Evolutionary conservation across 53 echinoderm and acorn worm species (phyloP).

Genomic region (Patiria pectinifera): DNA sequence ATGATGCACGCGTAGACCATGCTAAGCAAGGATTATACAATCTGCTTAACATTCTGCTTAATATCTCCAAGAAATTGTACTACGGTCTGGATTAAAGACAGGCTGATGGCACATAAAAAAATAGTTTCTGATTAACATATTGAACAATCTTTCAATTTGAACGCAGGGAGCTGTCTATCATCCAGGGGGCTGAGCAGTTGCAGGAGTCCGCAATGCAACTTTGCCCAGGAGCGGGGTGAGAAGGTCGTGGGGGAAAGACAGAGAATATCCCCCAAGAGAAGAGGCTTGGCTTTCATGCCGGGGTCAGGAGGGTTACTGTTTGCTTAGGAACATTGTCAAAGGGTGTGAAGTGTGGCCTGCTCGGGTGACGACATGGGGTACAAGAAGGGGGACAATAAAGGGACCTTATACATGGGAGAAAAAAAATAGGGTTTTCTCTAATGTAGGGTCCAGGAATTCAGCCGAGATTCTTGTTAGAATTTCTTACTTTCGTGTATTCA

Average conservation of each 20-base stretch:
- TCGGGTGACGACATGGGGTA: not conserved
- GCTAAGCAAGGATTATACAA: too few relatives aligned
- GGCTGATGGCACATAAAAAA: not conserved
- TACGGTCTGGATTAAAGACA: not conserved
- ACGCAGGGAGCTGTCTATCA: slow-evolving; percentile 39
- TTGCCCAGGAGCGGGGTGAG: slow-evolving; percentile 41
- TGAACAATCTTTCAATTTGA: slow-evolving; percentile 20
- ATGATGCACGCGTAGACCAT: too few relatives aligned
- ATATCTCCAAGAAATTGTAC: not conserved
- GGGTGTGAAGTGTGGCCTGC: slow-evolving; percentile 47
- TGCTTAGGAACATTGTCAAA: slow-evolving; percentile 17
- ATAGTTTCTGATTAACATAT: slow-evolving; percentile 7
- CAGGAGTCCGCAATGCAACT: not conserved
- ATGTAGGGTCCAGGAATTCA: too few relatives aligned
- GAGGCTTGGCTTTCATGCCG: slow-evolving; percentile 43
- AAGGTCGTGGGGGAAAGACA: slow-evolving; percentile 38
- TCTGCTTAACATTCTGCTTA: not conserved
- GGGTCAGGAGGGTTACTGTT: slow-evolving; percentile 40
- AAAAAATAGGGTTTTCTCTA: too few relatives aligned
- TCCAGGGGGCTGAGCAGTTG: slow-evolving; percentile 11
- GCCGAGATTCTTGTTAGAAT: too few relatives aligned
- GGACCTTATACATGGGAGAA: not conserved
- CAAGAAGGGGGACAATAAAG: not conserved
- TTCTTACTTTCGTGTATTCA: too few relatives aligned
- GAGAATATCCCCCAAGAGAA: slow-evolving; percentile 45